phyloP scores from a whole-genome alignment of 2,888 invertebrate genomes.

The Nephrotoma flavescens region DNA sequence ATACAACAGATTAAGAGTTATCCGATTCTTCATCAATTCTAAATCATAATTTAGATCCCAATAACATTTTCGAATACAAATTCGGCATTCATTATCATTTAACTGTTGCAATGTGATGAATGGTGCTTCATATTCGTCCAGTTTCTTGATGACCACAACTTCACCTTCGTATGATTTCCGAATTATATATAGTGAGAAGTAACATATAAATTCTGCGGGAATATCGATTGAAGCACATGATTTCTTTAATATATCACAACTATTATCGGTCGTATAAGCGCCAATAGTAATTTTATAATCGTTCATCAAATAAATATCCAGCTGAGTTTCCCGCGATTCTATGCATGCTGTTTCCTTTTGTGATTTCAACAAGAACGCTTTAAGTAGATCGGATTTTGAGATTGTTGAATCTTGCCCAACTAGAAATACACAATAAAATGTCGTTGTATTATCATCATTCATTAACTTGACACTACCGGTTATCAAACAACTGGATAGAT shows the following conservation, averaged over 20 bases:
- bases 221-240: constrained; percentile 69
- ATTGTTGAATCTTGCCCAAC: constrained; percentile 80
- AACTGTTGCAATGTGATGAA: constrained; percentile 65
- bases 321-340: constrained; percentile 49
- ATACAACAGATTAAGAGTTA: constrained; percentile 74
- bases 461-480: background rate
- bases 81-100: constrained; percentile 58
- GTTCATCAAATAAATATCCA: constrained; percentile 77
- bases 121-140: constrained; percentile 96
- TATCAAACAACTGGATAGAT: background rate
- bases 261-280: constrained; percentile 67
- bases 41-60: constrained; percentile 80
- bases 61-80: constrained; percentile 82
- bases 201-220: constrained; percentile 62
- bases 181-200: constrained; percentile 82
- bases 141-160: constrained; percentile 62
- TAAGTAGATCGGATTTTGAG: constrained; percentile 63
- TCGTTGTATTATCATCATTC: background rate
- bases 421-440: constrained; percentile 26
- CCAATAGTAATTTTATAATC: constrained; percentile 70
- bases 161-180: constrained; percentile 56
- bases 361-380: constrained; percentile 76
- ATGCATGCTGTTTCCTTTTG: constrained; percentile 76
- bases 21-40: constrained; percentile 64
- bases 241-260: constrained; percentile 69